These are phyloP conservation scores for Aspidiotus destructor DNA, from an alignment of 2,888 invertebrate genomes.

Conservation along the genomic window DNA sequence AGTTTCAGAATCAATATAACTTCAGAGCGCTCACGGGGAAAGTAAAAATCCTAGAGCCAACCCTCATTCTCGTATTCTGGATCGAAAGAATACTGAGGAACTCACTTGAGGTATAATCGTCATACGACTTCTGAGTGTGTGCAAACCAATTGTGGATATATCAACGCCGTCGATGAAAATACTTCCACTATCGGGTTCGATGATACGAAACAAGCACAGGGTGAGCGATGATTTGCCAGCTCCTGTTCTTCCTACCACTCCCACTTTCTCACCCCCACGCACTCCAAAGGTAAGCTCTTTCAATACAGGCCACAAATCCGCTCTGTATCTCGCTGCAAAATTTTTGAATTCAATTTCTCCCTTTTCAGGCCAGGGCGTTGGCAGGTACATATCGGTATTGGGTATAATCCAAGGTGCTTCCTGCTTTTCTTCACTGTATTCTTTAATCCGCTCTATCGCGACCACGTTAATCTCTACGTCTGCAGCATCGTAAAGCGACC, in stretches of 20 bases:
- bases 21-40: no score
- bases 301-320: conserved; percentile 76
- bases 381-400: conserved; percentile 38
- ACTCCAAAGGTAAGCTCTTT: conserved; percentile 68
- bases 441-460: conserved; percentile 92
- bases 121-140: conserved; percentile 61
- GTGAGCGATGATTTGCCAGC: conserved; percentile 88
- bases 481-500: conserved; percentile 91
- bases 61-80: no score
- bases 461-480: conserved; percentile 97
- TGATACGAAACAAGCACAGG: conserved; percentile 75
- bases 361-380: conserved; percentile 61
- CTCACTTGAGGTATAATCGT: conserved; percentile 46
- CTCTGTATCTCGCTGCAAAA: conserved; percentile 75
- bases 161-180: conserved; percentile 78
- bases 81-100: no score
- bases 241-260: conserved; percentile 77
- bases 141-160: conserved; percentile 70
- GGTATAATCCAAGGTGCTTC: conserved; percentile 37
- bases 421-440: conserved; percentile 78
- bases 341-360: conserved; percentile 72
- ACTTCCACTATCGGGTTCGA: conserved; percentile 70
- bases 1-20: no score
- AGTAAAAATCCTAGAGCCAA: no score
- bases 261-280: conserved; percentile 66